Evolutionary conservation across 2,113 vertebrate genomes (phyloP).

Genomic region (Syrrhaptes paradoxus): DNA sequence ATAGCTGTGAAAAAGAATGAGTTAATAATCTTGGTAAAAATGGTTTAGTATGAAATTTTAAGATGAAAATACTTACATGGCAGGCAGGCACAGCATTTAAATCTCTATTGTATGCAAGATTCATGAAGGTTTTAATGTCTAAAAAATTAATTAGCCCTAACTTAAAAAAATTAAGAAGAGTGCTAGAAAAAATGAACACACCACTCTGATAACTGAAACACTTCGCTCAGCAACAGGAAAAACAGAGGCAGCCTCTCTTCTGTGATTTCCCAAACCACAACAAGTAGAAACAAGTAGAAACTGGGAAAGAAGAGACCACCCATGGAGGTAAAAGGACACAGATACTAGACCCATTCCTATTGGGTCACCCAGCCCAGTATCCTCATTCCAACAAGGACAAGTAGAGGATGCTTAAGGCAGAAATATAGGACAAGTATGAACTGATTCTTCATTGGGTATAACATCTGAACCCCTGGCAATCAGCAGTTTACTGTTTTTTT

Average conservation of each 20-base stretch:
- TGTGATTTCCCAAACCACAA: fast-evolving
- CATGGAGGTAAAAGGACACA: background rate
- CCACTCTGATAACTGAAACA: background rate
- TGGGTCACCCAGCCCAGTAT: background rate
- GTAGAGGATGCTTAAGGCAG: background rate
- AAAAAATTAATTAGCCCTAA: background rate
- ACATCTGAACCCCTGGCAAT: background rate
- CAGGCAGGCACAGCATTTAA: background rate
- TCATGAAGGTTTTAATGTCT: background rate
- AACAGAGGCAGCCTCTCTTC: background rate
- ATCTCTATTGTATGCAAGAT: background rate
- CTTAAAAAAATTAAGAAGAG: background rate
- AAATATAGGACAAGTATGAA: background rate
- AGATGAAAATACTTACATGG: background rate
- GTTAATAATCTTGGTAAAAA: conserved; percentile 40
- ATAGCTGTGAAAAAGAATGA: conserved; percentile 4
- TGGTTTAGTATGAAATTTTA: background rate
- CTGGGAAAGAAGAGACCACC: background rate
- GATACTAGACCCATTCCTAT: background rate
- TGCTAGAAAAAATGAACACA: background rate
- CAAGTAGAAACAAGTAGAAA: background rate
- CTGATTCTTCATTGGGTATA: background rate
- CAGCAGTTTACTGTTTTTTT: background rate
- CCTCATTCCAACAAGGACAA: background rate
- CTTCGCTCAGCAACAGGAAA: background rate